A percentile compares a stretch with the other conserved stretches of the same genome.
These are phyloP conservation scores for Paramuricea clavata DNA, from an alignment of 92 coral and sea anemone species.

Conservation along the genomic window DNA sequence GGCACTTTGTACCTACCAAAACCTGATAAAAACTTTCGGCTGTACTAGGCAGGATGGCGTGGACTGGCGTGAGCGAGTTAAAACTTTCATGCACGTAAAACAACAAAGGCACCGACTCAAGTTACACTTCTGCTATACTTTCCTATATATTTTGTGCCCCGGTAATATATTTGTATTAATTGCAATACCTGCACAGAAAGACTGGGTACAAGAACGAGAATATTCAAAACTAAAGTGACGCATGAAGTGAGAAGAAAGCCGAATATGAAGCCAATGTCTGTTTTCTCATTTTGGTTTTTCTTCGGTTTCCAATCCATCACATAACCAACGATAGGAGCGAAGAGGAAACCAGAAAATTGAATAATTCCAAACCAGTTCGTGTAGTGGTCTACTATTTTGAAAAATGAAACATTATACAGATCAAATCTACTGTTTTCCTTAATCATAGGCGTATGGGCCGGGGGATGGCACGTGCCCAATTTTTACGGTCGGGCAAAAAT, in stretches of 20 bases:
- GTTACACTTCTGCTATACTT: too few species aligned
- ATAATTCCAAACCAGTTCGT: slow-evolving; percentile 46
- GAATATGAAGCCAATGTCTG: slow-evolving; percentile 26
- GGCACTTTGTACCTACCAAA: too few species aligned
- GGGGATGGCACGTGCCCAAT: too few species aligned
- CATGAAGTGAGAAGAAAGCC: slow-evolving; percentile 33
- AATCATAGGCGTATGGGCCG: too few species aligned
- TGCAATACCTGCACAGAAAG: slow-evolving; percentile 29
- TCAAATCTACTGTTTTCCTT: not conserved
- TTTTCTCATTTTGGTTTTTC: not conserved
- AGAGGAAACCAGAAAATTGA: slow-evolving; percentile 33
- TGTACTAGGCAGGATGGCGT: too few species aligned
- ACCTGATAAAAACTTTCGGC: too few species aligned
- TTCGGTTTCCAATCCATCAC: slow-evolving; percentile 51
- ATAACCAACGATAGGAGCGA: slow-evolving; percentile 43
- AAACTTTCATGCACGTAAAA: too few species aligned
- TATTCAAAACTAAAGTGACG: slow-evolving; percentile 25
- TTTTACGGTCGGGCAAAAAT: too few species aligned
- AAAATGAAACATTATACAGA: not conserved
- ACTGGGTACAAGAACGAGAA: slow-evolving; percentile 26
- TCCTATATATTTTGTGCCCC: too few species aligned
- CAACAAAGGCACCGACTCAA: too few species aligned
- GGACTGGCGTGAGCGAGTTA: too few species aligned
- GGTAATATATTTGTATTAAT: too few species aligned
- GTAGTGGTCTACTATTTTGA: slow-evolving; percentile 22